Evolutionary conservation across 2,797 vertebrate species (phyloP).

Genomic region (Hippoglossus hippoglossus): DNA sequence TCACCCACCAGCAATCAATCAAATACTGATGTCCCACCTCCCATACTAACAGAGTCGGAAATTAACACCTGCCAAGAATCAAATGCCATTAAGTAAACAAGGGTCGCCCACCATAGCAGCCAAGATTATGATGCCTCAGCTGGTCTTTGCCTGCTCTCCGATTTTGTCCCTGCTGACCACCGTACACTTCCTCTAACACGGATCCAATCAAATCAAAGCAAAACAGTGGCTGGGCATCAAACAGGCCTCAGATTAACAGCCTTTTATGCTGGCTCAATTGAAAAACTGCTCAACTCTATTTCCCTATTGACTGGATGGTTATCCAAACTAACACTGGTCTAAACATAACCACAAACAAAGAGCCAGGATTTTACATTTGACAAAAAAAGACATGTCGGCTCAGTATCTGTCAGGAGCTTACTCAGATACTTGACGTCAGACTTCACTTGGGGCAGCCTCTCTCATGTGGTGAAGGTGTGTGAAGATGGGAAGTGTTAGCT

Average conservation of each 20-base stretch:
- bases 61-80: conserved; percentile 72
- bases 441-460: not conserved
- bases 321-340: conserved; percentile 13
- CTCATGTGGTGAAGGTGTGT: not conserved
- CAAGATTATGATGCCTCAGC: conserved; percentile 65
- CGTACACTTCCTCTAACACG: conserved; percentile 19
- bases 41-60: conserved; percentile 59
- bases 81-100: conserved; percentile 74
- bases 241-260: conserved; percentile 19
- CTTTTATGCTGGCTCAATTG: conserved; percentile 4
- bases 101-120: conserved; percentile 53
- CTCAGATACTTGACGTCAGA: not conserved
- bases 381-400: conserved; percentile 6
- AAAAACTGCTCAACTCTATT: conserved; percentile 26
- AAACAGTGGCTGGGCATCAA: conserved; percentile 46
- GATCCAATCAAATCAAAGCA: conserved; percentile 46
- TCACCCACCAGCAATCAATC: conserved; percentile 72
- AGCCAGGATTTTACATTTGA: not conserved
- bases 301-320: conserved; percentile 15
- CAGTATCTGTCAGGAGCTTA: not conserved
- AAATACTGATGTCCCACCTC: conserved; percentile 59
- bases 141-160: conserved; percentile 63
- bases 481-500: not conserved
- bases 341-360: conserved; percentile 13
- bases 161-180: conserved; percentile 51